These are phyloP conservation scores for Hyla sarda DNA, from an alignment of 2,113 vertebrate species.

Conservation along the genomic window DNA sequence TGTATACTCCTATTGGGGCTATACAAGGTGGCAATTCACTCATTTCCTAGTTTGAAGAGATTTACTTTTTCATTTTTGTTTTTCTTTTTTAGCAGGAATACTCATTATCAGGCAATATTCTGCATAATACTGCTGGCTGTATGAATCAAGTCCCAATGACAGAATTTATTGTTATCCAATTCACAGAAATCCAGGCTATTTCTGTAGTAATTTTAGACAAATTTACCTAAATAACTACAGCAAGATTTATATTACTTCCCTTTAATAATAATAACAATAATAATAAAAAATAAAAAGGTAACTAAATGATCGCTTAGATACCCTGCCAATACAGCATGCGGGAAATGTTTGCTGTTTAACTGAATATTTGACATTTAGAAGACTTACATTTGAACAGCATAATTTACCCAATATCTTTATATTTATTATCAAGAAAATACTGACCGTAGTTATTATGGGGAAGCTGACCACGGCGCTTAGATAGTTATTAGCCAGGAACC, in stretches of 20 bases:
- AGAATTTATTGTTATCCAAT: no score
- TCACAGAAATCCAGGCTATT: no score
- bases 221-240: background rate
- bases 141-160: no score
- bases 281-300: background rate
- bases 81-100: no score
- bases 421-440: slow-evolving; percentile 63
- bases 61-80: no score
- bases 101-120: no score
- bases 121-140: no score
- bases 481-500: slow-evolving; percentile 85
- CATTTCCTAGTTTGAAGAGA: no score
- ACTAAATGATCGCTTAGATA: background rate
- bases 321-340: background rate
- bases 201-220: no score
- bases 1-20: no score
- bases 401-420: background rate
- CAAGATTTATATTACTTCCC: background rate
- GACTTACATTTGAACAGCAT: slow-evolving; percentile 27
- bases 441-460: slow-evolving; percentile 87
- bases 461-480: slow-evolving; percentile 84
- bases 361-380: slow-evolving; percentile 32
- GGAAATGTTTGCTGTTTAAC: slow-evolving; percentile 33
- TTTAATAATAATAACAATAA: no score
- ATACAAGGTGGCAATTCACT: no score